These are phyloP conservation scores for Pardalotus punctatus DNA, from an alignment of 2,113 vertebrate species.

Conservation along the genomic window DNA sequence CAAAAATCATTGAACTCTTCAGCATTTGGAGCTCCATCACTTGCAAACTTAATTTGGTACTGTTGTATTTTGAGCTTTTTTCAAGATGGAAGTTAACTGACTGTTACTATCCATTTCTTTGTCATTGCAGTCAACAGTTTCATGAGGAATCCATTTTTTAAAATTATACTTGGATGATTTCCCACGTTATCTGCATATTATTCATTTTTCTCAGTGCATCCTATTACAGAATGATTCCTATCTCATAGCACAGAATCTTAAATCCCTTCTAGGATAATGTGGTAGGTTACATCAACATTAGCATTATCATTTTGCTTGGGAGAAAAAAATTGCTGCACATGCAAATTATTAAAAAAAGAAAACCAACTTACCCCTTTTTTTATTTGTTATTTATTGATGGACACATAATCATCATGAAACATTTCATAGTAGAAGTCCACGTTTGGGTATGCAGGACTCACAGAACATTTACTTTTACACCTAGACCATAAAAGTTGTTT, in stretches of 20 bases:
- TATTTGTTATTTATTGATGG: conserved; percentile 45
- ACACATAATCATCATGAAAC: conserved; percentile 46
- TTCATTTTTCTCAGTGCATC: background rate
- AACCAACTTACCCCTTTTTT: background rate
- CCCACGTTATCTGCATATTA: background rate
- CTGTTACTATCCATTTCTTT: background rate
- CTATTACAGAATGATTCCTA: background rate
- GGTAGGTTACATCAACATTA: background rate
- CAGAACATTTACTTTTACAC: conserved; percentile 82
- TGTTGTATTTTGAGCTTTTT: background rate
- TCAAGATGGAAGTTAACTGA: background rate
- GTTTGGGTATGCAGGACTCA: conserved; percentile 53
- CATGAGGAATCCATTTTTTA: background rate
- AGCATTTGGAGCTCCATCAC: background rate
- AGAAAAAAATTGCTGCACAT: conserved; percentile 11
- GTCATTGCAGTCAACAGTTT: background rate
- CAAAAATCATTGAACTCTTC: conserved; percentile 7
- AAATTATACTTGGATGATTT: background rate
- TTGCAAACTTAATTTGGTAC: background rate
- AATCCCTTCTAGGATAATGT: background rate
- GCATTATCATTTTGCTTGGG: conserved; percentile 36
- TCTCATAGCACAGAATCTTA: background rate
- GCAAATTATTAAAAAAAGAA: background rate
- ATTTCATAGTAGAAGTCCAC: conserved; percentile 62
- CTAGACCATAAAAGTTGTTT: conserved; percentile 78